A percentile compares a stretch with the other conserved stretches of the same genome.
Conservation (phyloP, 1,140 invertebrate species). For the Drosophila teissieri region DNA sequence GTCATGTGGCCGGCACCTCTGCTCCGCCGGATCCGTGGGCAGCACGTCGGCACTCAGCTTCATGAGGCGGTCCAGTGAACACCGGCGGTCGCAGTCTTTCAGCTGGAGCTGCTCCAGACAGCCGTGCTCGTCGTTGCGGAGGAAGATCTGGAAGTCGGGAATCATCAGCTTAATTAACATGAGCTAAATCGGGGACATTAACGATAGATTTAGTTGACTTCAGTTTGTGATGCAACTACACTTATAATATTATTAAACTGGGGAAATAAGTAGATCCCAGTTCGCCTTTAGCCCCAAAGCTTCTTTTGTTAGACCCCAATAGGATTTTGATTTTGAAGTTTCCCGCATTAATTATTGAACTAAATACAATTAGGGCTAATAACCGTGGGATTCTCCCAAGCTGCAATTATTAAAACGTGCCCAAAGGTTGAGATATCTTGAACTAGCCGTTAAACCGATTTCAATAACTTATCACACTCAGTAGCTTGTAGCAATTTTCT, state of each 20-base stretch:
- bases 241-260: too few relatives aligned
- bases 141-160: conserved; percentile 85
- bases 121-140: conserved; percentile 86
- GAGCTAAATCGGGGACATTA: too few relatives aligned
- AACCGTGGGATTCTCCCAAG: neutral
- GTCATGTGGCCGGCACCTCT: conserved; percentile 86
- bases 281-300: too few relatives aligned
- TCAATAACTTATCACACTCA: neutral
- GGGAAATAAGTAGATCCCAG: too few relatives aligned
- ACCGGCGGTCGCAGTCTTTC: conserved; percentile 87
- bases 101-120: conserved; percentile 86
- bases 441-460: neutral
- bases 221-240: too few relatives aligned
- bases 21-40: conserved; percentile 85
- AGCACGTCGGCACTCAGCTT: conserved; percentile 86
- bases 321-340: too few relatives aligned
- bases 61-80: conserved; percentile 87
- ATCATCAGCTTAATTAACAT: neutral
- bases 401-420: neutral
- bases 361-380: neutral
- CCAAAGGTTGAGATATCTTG: neutral
- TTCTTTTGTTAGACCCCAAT: too few relatives aligned
- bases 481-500: conserved; percentile 34
- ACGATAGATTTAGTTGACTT: too few relatives aligned
- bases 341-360: neutral